Conservation (phyloP, 2,888 invertebrate species). For the Leuctra nigra region DNA sequence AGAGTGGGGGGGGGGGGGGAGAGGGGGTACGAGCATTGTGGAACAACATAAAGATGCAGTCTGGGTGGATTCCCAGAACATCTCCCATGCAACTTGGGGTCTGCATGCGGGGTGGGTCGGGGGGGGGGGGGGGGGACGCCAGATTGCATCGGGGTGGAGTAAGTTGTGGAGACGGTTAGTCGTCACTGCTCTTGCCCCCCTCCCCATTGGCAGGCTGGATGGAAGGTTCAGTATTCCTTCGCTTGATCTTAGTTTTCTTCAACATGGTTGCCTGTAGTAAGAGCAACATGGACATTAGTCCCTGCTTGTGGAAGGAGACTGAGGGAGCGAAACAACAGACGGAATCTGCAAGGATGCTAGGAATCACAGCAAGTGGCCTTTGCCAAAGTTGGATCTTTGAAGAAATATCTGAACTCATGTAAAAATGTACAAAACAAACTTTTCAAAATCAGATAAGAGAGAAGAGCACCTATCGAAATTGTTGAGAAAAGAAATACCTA, state of each 20-base stretch:
- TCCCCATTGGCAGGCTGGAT: constrained; percentile 64
- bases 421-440: too few relatives aligned
- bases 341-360: constrained; percentile 18
- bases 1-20: not conserved
- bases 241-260: constrained; percentile 99
- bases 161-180: constrained; percentile 38
- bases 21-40: too few relatives aligned
- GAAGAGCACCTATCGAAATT: too few relatives aligned
- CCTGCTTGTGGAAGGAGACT: constrained; percentile 27
- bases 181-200: constrained; percentile 58
- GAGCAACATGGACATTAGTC: constrained; percentile 36
- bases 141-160: constrained; percentile 23
- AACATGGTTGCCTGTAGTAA: constrained; percentile 93
- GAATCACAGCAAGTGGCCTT: too few relatives aligned
- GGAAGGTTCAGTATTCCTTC: constrained; percentile 80
- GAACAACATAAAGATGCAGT: too few relatives aligned
- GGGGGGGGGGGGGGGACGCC: not conserved
- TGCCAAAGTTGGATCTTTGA: too few relatives aligned
- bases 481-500: too few relatives aligned
- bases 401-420: too few relatives aligned
- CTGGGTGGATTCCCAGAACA: not conserved
- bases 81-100: not conserved
- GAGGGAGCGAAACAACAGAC: too few relatives aligned
- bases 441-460: too few relatives aligned
- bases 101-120: too few relatives aligned